These are phyloP conservation scores for Peromyscus polionotus DNA, from an alignment of 2,113 vertebrate genomes.

Conservation along the genomic window DNA sequence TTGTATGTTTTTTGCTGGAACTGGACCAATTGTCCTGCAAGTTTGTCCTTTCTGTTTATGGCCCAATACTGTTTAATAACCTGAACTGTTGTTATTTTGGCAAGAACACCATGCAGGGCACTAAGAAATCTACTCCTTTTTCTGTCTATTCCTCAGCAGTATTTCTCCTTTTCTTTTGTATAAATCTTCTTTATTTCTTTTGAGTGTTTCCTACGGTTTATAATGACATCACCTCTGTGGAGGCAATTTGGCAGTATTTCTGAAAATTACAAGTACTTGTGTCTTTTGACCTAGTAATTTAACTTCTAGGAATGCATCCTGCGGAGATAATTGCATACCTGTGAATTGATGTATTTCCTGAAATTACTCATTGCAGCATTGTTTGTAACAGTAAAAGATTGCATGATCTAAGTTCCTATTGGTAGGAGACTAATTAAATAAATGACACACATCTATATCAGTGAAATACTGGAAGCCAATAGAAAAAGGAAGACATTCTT, in stretches of 20 bases:
- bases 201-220: constrained; percentile 45
- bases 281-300: constrained; percentile 72
- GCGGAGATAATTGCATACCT: constrained; percentile 70
- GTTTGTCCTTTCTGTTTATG: background rate
- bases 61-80: background rate
- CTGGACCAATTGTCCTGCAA: background rate
- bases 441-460: constrained; percentile 1
- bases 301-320: constrained; percentile 60
- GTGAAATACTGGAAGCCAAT: constrained; percentile 12
- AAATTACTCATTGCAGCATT: constrained; percentile 61
- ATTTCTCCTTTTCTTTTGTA: background rate
- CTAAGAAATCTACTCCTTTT: background rate
- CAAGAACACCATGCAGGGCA: background rate
- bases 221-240: constrained; percentile 44
- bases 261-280: constrained; percentile 62
- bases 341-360: constrained; percentile 54
- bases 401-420: constrained; percentile 56
- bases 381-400: constrained; percentile 66
- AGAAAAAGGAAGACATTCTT: constrained; percentile 5
- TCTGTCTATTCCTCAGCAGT: background rate
- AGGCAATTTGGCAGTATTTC: constrained; percentile 59
- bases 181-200: constrained; percentile 39
- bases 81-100: constrained; percentile 51
- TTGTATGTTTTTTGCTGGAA: constrained; percentile 30
- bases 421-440: constrained; percentile 61